These are phyloP conservation scores for Ailuropoda melanoleuca DNA, from an alignment of 2,113 vertebrate species.

Conservation along the genomic window DNA sequence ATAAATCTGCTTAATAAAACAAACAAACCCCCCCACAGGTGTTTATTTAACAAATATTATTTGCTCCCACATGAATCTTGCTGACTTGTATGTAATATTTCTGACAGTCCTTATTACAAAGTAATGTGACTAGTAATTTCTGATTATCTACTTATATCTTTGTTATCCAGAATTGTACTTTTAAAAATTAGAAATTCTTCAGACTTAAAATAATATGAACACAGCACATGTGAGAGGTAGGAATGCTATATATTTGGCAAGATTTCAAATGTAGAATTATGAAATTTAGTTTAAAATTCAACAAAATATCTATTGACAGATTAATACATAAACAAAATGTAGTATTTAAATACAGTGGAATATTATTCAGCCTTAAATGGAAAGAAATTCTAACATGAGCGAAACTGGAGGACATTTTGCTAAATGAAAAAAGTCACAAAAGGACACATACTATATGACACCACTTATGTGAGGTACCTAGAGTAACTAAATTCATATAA, in stretches of 20 bases:
- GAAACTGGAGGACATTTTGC: not conserved
- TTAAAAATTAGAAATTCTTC: not conserved
- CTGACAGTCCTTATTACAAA: not conserved
- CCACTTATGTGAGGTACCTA: not conserved
- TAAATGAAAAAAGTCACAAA: not conserved
- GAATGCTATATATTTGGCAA: not conserved
- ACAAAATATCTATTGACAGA: not conserved
- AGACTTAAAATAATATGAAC: not conserved
- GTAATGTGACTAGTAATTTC: not conserved
- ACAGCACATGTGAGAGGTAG: not conserved
- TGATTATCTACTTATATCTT: not conserved
- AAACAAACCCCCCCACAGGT: not conserved
- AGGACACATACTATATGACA: not conserved
- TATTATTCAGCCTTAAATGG: not conserved
- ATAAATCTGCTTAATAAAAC: not conserved
- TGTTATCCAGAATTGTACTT: not conserved
- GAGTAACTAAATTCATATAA: not conserved
- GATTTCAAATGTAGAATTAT: not conserved
- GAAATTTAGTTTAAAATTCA: not conserved
- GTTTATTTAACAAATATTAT: not conserved
- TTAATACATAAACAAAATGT: not conserved
- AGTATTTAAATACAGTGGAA: not conserved
- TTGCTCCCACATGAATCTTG: not conserved
- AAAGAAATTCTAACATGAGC: not conserved
- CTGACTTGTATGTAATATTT: not conserved